phyloP scores from a whole-genome alignment of 2,113 vertebrate genomes.

The Pachyramphus minor region DNA sequence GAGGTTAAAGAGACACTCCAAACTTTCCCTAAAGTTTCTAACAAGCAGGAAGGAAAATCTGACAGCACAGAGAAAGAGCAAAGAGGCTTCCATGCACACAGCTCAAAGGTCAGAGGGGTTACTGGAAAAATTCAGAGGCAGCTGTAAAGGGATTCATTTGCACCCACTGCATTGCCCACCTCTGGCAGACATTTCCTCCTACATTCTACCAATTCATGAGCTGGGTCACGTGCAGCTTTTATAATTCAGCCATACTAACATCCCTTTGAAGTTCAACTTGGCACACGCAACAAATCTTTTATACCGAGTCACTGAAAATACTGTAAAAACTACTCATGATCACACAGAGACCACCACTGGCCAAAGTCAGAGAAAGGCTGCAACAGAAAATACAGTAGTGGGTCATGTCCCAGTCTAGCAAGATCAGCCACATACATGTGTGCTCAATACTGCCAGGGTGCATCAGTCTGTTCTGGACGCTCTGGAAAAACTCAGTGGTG shows the following conservation, averaged over 20 bases:
- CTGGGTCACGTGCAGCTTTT: neutral
- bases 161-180: neutral
- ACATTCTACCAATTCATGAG: neutral
- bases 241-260: neutral
- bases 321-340: neutral
- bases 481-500: neutral
- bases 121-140: neutral
- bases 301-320: neutral
- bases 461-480: neutral
- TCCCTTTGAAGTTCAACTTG: slow-evolving; percentile 13
- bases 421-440: neutral
- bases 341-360: neutral
- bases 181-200: neutral
- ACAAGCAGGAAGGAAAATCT: neutral
- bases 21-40: neutral
- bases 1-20: neutral
- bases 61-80: neutral
- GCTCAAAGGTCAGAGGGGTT: neutral
- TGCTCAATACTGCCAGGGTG: neutral
- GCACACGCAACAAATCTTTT: neutral
- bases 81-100: neutral
- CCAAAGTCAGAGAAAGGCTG: neutral
- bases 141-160: neutral
- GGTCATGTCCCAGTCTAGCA: neutral
- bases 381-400: neutral